Conservation (phyloP, 2,888 invertebrate genomes). For the Pollenia griseotomentosa region DNA sequence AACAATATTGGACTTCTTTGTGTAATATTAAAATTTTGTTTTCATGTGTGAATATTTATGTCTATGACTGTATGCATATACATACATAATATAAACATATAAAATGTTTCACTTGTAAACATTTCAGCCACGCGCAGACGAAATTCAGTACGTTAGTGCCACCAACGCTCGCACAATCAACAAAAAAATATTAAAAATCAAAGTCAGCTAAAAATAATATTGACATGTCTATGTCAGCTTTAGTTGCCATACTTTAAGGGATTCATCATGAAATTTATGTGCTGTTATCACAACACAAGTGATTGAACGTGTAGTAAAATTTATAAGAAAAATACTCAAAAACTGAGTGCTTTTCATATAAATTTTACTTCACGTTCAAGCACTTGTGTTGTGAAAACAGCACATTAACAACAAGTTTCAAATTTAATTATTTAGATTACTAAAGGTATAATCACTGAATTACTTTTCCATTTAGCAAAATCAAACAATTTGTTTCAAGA, state of each 20-base stretch:
- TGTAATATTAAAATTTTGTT: no score
- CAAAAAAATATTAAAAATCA: slow-evolving; percentile 8
- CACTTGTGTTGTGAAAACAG: no score
- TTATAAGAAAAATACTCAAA: no score
- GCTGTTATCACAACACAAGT: no score
- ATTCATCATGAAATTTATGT: not conserved
- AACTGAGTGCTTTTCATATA: no score
- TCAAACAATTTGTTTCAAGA: no score
- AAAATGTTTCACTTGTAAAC: slow-evolving; percentile 50
- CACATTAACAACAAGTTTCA: no score
- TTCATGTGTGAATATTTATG: no score
- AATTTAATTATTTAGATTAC: not conserved
- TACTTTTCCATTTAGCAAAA: no score
- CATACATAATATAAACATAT: not conserved
- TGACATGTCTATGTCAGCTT: slow-evolving; percentile 7
- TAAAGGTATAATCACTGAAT: not conserved
- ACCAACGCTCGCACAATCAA: slow-evolving; percentile 44
- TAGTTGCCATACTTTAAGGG: slow-evolving; percentile 3
- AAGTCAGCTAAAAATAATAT: slow-evolving; percentile 63
- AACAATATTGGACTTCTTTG: no score
- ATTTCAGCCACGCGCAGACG: slow-evolving; percentile 70
- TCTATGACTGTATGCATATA: not conserved
- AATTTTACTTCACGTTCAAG: no score
- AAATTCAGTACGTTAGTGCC: slow-evolving; percentile 58
- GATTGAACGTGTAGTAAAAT: no score